Base-by-base conservation (phyloP, 1,140 invertebrate species). In the Fopius arisanus region DNA sequence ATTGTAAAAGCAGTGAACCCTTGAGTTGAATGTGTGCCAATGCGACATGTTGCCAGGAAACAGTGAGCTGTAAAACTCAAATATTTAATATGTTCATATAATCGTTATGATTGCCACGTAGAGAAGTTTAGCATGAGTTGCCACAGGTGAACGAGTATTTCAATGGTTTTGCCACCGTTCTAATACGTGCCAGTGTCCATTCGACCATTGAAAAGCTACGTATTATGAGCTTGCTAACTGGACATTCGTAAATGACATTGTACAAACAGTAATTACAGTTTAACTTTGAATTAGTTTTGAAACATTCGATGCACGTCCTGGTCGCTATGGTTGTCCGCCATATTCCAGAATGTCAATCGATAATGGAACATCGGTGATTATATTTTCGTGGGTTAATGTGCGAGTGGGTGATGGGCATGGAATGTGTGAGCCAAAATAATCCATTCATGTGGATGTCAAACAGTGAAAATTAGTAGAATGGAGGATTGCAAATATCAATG, bases 211-310 rank as follows among this genome's bases (percentile, higher is more conserved):
- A 19, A 51, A 51, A 51, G 43, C 19, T 51, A 51, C n/a, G 3
- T 51, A 19, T 51, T 51, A 51, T 51, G 43, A 51, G 43, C 43
- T 51, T 6, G 43, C 43, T 23, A n/a, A 21, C 26, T 67, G 62
- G 62, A 72, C 70, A 48, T 51, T 28, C n/a, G 62, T 48, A 72
- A 72, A 66, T 72, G 70, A 54, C 70, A 14, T 72, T 41, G 48
- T 63, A 7, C n/a, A 66, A 62, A 28, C 54, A 41, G 62, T 66
- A 72, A 72, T 72, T 72, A 66, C 62, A n/a, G 62, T 43, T 62
- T 48, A 28, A 66, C 59, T 72, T 72, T 67, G 70, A 67, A 72
- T 72, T 72, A 72, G 70, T 72, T 72, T 37, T 72, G 16, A 41
- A 72, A 72, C 70, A 72, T 72, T 72, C 66, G 70, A 10, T 14